Conservation (phyloP, 1,140 invertebrate species). For the Drosophila hydei region DNA sequence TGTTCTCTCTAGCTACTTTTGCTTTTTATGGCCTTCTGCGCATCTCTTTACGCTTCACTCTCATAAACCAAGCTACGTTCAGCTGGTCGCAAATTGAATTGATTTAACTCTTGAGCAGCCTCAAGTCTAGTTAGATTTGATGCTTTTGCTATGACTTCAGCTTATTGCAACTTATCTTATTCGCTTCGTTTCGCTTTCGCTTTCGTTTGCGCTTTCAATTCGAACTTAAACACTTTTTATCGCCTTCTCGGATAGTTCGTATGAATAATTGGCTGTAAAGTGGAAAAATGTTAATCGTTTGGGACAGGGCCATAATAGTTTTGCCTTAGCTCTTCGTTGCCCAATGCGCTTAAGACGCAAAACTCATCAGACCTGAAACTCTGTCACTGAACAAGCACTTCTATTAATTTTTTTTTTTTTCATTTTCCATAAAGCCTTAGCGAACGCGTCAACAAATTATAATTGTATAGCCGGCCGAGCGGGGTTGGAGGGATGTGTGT, state of each 20-base stretch:
- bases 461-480: constrained; percentile 43
- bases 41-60: not conserved
- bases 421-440: constrained; percentile 12
- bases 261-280: constrained; percentile 59
- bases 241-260: constrained; percentile 24
- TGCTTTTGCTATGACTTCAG: no score
- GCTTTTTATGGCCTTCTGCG: not conserved
- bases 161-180: not conserved
- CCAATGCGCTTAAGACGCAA: not conserved
- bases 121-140: no score
- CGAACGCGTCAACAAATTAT: constrained; percentile 60
- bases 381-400: constrained; percentile 30
- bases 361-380: constrained; percentile 14
- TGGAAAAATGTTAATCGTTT: constrained; percentile 11
- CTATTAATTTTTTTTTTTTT: constrained; percentile 5
- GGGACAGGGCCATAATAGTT: constrained; percentile 49
- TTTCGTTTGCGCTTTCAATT: constrained; percentile 4
- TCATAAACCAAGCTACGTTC: not conserved
- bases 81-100: not conserved
- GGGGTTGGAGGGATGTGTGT: not conserved
- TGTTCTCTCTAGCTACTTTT: not conserved
- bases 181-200: not conserved
- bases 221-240: constrained; percentile 1
- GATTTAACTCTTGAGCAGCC: not conserved
- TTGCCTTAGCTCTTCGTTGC: not conserved